These are phyloP conservation scores for Lasius platythorax DNA, from an alignment of 2,888 invertebrate species.

Conservation along the genomic window DNA sequence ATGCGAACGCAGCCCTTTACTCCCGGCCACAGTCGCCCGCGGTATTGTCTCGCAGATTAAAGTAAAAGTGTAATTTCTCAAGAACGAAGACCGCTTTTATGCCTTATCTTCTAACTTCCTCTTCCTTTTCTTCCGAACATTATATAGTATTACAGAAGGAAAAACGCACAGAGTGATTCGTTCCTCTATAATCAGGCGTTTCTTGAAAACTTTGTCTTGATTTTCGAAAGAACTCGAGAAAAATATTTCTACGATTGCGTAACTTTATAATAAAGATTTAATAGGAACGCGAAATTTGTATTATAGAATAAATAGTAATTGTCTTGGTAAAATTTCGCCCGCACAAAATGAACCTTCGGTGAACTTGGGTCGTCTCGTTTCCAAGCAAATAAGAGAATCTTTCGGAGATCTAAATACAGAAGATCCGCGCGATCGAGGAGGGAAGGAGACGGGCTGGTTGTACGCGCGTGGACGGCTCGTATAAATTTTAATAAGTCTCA, in stretches of 20 bases:
- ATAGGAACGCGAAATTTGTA: background rate
- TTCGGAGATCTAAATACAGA: slow-evolving; percentile 47
- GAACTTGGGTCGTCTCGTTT: background rate
- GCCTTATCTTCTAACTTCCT: slow-evolving; percentile 36
- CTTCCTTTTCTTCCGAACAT: slow-evolving; percentile 8
- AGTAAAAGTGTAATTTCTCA: slow-evolving; percentile 83
- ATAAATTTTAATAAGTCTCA: slow-evolving; percentile 85
- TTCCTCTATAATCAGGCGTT: background rate
- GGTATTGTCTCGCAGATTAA: slow-evolving; percentile 84
- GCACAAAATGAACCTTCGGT: background rate
- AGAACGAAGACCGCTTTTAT: slow-evolving; percentile 62
- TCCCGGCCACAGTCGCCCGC: slow-evolving; percentile 59
- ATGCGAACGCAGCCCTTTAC: slow-evolving; percentile 76
- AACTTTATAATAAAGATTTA: slow-evolving; percentile 15
- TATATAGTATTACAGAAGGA: background rate
- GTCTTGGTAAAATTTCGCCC: background rate
- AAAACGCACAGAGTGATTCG: background rate
- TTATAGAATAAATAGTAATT: background rate
- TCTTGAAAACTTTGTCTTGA: background rate
- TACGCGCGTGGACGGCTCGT: slow-evolving; percentile 70
- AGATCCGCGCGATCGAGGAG: slow-evolving; percentile 46
- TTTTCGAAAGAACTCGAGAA: background rate
- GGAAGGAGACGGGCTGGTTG: slow-evolving; percentile 56
- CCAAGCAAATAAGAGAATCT: slow-evolving; percentile 38
- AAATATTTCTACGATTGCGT: background rate